phyloP scores from a whole-genome alignment of 2,888 invertebrate genomes.

The Drosophila subquinaria region DNA sequence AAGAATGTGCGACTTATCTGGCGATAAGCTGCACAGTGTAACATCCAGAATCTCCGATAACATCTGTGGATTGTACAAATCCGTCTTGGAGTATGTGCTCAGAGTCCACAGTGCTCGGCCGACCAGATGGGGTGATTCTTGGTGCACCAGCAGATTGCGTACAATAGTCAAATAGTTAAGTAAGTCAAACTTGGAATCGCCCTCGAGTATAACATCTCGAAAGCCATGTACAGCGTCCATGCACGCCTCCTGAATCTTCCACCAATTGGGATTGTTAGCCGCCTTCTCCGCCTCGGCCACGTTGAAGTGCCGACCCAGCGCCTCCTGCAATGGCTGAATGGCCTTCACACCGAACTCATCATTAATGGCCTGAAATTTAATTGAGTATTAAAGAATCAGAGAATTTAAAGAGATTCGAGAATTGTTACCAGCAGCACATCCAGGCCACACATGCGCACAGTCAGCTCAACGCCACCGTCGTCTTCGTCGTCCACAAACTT shows the following conservation, averaged over 20 bases:
- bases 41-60: constrained; percentile 83
- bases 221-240: constrained; percentile 88
- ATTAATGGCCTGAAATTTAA: constrained; percentile 83
- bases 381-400: not conserved
- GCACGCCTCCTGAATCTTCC: constrained; percentile 89
- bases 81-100: constrained; percentile 84
- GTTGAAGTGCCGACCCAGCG: constrained; percentile 88
- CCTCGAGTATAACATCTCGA: constrained; percentile 84
- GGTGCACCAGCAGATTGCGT: constrained; percentile 82
- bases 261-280: constrained; percentile 87
- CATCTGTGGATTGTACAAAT: constrained; percentile 84
- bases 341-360: constrained; percentile 87
- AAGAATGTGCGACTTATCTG: constrained; percentile 83
- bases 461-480: constrained; percentile 88
- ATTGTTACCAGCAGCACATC: constrained; percentile 87
- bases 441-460: constrained; percentile 89
- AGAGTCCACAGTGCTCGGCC: constrained; percentile 85
- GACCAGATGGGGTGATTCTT: constrained; percentile 83
- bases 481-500: constrained; percentile 90
- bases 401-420: no score
- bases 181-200: constrained; percentile 84
- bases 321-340: constrained; percentile 87
- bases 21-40: constrained; percentile 81
- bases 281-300: constrained; percentile 87
- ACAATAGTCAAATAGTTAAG: constrained; percentile 84